These are phyloP conservation scores for Nothocercus nigrocapillus DNA, from an alignment of 2,113 vertebrate genomes.

Conservation along the genomic window DNA sequence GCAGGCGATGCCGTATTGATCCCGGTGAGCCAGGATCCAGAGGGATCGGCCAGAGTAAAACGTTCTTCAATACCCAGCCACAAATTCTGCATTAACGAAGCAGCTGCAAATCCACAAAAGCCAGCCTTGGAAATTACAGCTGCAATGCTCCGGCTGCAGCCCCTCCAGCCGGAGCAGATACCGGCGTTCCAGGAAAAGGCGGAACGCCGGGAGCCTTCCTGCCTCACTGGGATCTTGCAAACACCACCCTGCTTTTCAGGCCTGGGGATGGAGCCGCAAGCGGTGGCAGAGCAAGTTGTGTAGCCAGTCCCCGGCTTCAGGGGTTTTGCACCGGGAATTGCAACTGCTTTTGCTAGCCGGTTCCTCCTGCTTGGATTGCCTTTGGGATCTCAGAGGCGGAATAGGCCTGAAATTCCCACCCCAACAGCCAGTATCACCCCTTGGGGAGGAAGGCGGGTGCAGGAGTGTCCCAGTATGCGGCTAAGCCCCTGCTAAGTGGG, in stretches of 20 bases:
- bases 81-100: accelerated
- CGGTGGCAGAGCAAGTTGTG: not conserved
- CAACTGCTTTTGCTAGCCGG: not conserved
- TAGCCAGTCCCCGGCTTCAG: not conserved
- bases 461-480: too few relatives aligned
- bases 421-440: too few relatives aligned
- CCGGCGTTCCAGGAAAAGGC: not conserved
- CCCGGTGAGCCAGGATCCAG: accelerated
- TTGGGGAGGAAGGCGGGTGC: too few relatives aligned
- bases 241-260: too few relatives aligned
- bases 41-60: not conserved
- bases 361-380: not conserved
- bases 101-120: accelerated
- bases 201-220: not conserved
- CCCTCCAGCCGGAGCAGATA: not conserved
- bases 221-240: not conserved
- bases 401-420: not conserved
- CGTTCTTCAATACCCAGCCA: accelerated
- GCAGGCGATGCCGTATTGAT: accelerated
- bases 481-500: too few relatives aligned
- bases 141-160: accelerated
- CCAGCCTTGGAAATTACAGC: accelerated
- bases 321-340: not conserved
- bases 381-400: not conserved
- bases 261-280: not conserved